phyloP scores from a whole-genome alignment of 2,888 invertebrate genomes.

The Epiperipatus broadwayi region DNA sequence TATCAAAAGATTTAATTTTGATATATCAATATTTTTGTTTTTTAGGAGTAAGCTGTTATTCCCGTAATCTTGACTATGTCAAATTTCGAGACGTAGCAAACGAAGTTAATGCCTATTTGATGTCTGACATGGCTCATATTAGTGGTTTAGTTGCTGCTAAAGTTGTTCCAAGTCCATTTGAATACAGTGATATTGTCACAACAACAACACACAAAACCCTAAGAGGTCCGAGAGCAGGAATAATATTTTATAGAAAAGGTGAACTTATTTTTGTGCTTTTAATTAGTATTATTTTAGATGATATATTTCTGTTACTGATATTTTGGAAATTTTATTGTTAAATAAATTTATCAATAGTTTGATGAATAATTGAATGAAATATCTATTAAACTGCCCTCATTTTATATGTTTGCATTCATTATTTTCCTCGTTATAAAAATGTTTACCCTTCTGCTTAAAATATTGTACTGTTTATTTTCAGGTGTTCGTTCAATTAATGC shows the following conservation, averaged over 20 bases:
- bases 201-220: constrained; percentile 91
- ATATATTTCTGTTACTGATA: background rate
- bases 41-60: constrained; percentile 65
- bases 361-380: background rate
- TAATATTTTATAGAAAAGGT: constrained; percentile 80
- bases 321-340: background rate
- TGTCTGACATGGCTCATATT: constrained; percentile 92
- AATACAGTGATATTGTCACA: constrained; percentile 72
- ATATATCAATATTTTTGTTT: constrained; percentile 6
- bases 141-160: constrained; percentile 77
- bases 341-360: background rate
- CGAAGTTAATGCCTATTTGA: constrained; percentile 57
- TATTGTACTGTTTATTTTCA: no score
- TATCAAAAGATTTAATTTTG: background rate
- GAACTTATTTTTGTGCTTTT: background rate
- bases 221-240: constrained; percentile 45
- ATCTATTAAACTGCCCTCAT: background rate
- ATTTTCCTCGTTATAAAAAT: background rate
- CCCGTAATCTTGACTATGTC: constrained; percentile 74
- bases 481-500: constrained; percentile 53
- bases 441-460: background rate
- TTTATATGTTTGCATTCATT: background rate
- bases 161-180: constrained; percentile 71
- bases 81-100: constrained; percentile 58
- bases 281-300: background rate